Percentiles rank a stretch among this genome's conserved stretches.
Evolutionary conservation across 2,113 vertebrate genomes (phyloP).

Genomic region (Coptodon bakossiorum): DNA sequence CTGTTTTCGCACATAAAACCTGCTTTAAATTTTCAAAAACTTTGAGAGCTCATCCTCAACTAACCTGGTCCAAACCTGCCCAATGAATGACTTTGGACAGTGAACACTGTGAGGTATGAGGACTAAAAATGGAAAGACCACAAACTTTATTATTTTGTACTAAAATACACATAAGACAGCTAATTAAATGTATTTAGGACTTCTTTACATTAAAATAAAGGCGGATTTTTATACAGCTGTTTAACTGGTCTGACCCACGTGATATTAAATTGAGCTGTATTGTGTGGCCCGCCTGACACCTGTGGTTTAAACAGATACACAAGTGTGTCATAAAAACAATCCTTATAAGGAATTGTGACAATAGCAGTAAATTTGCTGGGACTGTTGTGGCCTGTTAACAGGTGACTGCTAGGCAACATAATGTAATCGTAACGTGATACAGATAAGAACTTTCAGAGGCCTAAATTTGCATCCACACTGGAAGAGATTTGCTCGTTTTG

Average conservation of each 20-base stretch:
- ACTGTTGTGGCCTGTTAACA: not conserved
- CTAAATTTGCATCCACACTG: not conserved
- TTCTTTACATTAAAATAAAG: not conserved
- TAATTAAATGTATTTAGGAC: not conserved
- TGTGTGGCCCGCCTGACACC: not conserved
- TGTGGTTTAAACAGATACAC: not conserved
- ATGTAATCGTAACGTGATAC: fast-evolving
- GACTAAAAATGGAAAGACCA: not conserved
- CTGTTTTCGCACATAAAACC: not conserved
- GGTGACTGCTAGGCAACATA: not conserved
- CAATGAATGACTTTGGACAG: not conserved
- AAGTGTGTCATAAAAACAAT: not conserved
- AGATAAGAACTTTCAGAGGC: not conserved
- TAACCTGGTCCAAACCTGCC: not conserved
- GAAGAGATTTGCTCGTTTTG: not conserved
- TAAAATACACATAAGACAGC: not conserved
- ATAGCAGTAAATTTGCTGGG: not conserved
- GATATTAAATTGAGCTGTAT: not conserved
- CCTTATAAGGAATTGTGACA: not conserved
- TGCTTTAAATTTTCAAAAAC: not conserved
- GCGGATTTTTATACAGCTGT: not conserved
- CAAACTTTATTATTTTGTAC: not conserved
- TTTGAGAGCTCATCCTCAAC: not conserved
- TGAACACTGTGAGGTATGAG: not conserved
- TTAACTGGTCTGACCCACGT: not conserved